These are phyloP conservation scores for Okapia johnstoni DNA, from an alignment of 2,113 vertebrate genomes.

Conservation along the genomic window DNA sequence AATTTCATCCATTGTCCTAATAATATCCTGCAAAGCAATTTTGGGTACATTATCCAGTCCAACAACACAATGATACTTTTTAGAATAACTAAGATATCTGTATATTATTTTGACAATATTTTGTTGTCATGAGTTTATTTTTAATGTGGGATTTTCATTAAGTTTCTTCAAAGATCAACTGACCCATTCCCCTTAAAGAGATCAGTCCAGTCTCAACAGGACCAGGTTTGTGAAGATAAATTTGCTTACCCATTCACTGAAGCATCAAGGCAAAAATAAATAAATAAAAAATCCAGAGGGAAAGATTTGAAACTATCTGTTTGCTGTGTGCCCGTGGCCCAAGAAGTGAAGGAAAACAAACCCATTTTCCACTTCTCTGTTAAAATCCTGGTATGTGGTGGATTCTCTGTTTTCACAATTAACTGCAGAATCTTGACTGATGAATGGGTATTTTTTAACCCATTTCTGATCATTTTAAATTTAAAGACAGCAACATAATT, in stretches of 20 bases:
- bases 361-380: constrained; percentile 28
- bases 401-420: constrained; percentile 28
- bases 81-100: not conserved
- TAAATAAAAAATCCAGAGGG: not conserved
- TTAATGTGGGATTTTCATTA: not conserved
- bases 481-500: constrained; percentile 80
- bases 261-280: not conserved
- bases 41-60: not conserved
- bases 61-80: not conserved
- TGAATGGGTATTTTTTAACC: constrained; percentile 63
- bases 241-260: not conserved
- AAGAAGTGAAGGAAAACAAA: not conserved
- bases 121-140: not conserved
- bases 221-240: not conserved
- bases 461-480: constrained; percentile 71
- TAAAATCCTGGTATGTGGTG: constrained; percentile 17
- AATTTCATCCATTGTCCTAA: not conserved
- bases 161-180: not conserved
- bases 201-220: not conserved
- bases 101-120: not conserved
- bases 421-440: constrained; percentile 51
- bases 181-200: not conserved
- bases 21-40: not conserved
- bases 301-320: not conserved
- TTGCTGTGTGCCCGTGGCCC: not conserved